These are phyloP conservation scores for Phenganax subtilis DNA, from an alignment of 92 coral and sea anemone genomes.

Conservation along the genomic window DNA sequence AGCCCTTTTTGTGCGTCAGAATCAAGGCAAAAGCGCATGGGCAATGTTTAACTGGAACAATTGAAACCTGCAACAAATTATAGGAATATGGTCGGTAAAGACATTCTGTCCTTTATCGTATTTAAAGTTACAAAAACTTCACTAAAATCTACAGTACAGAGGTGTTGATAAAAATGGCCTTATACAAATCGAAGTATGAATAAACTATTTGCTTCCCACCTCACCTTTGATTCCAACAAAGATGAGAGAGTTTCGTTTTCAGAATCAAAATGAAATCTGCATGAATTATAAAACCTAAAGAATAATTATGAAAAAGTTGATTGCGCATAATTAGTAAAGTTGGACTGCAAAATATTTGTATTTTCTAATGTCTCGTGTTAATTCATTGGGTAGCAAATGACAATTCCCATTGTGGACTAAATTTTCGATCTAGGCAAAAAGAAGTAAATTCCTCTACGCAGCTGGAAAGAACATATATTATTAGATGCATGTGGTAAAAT, in stretches of 20 bases:
- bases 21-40: slow-evolving; percentile 79
- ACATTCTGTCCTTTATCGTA: not conserved
- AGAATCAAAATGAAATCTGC: not conserved
- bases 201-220: not conserved
- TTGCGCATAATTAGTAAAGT: not conserved
- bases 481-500: no score
- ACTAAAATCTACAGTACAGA: not conserved
- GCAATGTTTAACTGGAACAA: slow-evolving; percentile 88
- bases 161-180: not conserved
- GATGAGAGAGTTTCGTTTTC: slow-evolving; percentile 15
- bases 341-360: no score
- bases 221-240: slow-evolving; percentile 16
- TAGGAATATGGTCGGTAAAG: not conserved
- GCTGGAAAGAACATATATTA: no score
- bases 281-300: slow-evolving; percentile 24
- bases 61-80: slow-evolving; percentile 46
- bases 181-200: not conserved
- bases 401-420: no score
- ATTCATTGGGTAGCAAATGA: no score
- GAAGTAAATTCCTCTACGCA: no score
- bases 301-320: not conserved
- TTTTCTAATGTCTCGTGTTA: no score
- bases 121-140: not conserved
- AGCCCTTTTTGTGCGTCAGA: slow-evolving; percentile 64
- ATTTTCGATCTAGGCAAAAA: no score